Percentiles rank a stretch among this genome's conserved stretches.
These are phyloP conservation scores for Felis chaus DNA, from an alignment of 2,113 vertebrate species.

Conservation along the genomic window DNA sequence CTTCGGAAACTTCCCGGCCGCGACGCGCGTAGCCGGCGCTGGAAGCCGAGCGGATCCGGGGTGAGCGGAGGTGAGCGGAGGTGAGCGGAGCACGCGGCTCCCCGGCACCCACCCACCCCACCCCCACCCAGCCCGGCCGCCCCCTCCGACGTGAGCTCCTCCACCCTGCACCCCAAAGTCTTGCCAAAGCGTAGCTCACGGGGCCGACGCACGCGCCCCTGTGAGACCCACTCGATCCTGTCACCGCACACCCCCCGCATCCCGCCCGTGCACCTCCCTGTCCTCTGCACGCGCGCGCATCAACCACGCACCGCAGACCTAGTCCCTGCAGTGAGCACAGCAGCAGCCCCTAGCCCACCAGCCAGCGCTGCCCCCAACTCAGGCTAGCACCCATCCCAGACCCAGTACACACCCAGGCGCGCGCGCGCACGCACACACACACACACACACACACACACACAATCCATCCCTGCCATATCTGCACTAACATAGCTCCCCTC, in stretches of 20 bases:
- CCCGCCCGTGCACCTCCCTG: neutral
- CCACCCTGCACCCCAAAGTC: constrained; percentile 51
- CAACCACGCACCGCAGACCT: neutral
- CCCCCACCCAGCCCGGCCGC: constrained; percentile 42
- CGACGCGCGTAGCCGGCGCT: constrained; percentile 42
- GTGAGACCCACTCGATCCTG: neutral
- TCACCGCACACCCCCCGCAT: neutral
- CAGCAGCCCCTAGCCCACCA: neutral
- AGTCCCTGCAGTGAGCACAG: neutral
- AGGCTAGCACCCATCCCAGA: neutral
- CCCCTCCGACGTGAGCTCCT: constrained; percentile 30
- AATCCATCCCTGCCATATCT: neutral
- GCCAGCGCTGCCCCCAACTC: constrained; percentile 45
- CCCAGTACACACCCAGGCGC: constrained; percentile 50
- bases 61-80: constrained; percentile 47
- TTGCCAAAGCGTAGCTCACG: neutral
- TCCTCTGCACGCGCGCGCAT: neutral
- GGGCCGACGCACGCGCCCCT: neutral
- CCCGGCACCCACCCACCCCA: constrained; percentile 25
- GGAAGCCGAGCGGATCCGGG: constrained; percentile 35
- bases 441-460: neutral
- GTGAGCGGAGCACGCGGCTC: constrained; percentile 64
- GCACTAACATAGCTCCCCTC: constrained; percentile 21
- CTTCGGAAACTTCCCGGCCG: constrained; percentile 69
- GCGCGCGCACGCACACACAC: neutral